phyloP scores from a whole-genome alignment of 2,797 vertebrate genomes.

The Anas flavirostris region DNA sequence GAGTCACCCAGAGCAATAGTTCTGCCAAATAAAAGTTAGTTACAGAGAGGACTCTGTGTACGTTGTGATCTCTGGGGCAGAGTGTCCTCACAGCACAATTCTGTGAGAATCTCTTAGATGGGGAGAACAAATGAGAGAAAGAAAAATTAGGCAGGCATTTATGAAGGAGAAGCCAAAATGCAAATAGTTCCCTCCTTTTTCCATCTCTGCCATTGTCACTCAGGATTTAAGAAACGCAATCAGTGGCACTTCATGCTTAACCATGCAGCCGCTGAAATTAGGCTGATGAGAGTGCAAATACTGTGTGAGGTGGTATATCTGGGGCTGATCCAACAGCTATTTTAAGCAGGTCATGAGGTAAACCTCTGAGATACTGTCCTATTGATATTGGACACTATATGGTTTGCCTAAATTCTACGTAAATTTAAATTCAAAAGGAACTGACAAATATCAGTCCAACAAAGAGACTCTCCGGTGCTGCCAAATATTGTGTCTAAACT shows the following conservation, averaged over 20 bases:
- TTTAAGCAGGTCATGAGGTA: neutral
- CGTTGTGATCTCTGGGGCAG: neutral
- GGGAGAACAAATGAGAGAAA: neutral
- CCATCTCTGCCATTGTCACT: neutral
- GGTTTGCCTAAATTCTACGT: neutral
- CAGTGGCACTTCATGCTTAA: neutral
- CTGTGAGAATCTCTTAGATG: neutral
- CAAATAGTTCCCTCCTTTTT: neutral
- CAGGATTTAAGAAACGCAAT: neutral
- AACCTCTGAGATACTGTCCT: neutral
- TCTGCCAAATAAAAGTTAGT: constrained; percentile 29
- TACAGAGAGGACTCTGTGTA: neutral
- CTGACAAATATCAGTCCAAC: neutral
- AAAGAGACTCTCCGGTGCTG: neutral
- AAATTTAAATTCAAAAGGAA: neutral
- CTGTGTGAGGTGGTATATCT: neutral
- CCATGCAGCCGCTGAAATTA: neutral
- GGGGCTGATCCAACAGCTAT: neutral
- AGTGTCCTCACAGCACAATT: neutral
- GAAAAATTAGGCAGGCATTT: neutral
- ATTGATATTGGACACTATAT: neutral
- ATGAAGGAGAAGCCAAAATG: neutral
- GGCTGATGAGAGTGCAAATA: neutral
- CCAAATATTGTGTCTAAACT: neutral
- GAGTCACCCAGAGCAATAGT: neutral